phyloP scores from a whole-genome alignment of 2,888 invertebrate species.

The Eugnorisma glareosa region DNA sequence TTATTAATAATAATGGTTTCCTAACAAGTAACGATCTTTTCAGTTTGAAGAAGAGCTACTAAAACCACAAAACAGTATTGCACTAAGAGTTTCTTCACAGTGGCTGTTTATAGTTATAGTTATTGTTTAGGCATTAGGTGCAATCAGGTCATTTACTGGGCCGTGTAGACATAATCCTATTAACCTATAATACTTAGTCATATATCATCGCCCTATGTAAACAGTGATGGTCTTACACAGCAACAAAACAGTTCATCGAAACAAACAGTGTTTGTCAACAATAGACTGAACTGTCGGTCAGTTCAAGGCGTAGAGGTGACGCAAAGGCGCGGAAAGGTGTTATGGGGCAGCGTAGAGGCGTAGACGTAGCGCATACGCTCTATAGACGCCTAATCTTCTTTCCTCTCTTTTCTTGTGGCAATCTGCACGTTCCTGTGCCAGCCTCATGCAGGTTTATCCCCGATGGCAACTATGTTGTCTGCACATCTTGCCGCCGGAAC shows the following conservation, averaged over 20 bases:
- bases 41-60: neutral
- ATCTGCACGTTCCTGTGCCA: neutral
- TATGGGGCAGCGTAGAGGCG: neutral
- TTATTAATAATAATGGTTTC: neutral
- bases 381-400: neutral
- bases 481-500: neutral
- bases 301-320: neutral
- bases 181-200: neutral
- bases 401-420: neutral
- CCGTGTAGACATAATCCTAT: neutral
- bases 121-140: neutral
- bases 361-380: neutral
- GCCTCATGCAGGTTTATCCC: neutral
- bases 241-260: neutral
- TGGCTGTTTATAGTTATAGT: too few relatives aligned
- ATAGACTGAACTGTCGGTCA: neutral
- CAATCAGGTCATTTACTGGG: neutral
- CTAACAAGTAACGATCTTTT: conserved; percentile 6
- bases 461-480: neutral
- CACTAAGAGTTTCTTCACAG: neutral
- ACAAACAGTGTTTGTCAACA: neutral
- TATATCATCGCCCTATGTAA: neutral
- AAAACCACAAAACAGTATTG: neutral
- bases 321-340: neutral
- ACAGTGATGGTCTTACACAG: neutral